Percentiles rank a stretch among this genome's conserved stretches.
These are phyloP conservation scores for Ibidorhyncha struthersii DNA, from an alignment of 2,113 vertebrate genomes.

Conservation along the genomic window DNA sequence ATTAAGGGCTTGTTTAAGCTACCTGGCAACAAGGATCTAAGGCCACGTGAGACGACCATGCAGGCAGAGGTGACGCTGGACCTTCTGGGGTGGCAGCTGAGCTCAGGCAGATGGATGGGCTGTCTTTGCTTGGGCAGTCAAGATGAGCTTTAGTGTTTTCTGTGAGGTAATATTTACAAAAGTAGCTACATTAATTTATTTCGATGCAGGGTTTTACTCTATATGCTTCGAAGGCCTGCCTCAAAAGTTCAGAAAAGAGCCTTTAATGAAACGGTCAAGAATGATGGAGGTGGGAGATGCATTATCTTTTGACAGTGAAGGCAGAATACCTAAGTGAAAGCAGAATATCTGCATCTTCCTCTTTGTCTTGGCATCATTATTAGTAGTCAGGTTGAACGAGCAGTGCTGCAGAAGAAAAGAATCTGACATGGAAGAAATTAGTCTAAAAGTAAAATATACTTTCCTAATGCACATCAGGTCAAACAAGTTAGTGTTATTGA, in stretches of 20 bases:
- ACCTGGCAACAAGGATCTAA: neutral
- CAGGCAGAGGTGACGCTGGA: neutral
- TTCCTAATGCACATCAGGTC: neutral
- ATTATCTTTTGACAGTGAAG: neutral
- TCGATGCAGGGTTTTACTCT: neutral
- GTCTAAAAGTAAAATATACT: neutral
- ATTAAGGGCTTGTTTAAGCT: neutral
- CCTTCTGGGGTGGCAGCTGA: neutral
- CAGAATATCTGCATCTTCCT: neutral
- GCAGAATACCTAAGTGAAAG: neutral
- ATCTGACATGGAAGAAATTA: neutral
- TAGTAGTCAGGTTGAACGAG: neutral
- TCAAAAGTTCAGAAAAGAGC: neutral
- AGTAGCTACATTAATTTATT: neutral
- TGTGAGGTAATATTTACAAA: neutral
- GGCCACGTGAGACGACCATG: accelerated
- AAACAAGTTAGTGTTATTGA: neutral
- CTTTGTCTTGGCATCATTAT: neutral
- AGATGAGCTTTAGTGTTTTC: neutral
- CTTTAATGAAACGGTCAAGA: neutral
- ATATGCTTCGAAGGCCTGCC: accelerated
- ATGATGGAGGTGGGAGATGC: neutral
- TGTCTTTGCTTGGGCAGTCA: neutral
- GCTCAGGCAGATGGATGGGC: neutral
- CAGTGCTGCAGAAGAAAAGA: neutral